A percentile compares a stretch with the other conserved stretches of the same genome.
Conservation (phyloP, 2,113 vertebrate genomes). For the Poeciliopsis turrubarensis region DNA sequence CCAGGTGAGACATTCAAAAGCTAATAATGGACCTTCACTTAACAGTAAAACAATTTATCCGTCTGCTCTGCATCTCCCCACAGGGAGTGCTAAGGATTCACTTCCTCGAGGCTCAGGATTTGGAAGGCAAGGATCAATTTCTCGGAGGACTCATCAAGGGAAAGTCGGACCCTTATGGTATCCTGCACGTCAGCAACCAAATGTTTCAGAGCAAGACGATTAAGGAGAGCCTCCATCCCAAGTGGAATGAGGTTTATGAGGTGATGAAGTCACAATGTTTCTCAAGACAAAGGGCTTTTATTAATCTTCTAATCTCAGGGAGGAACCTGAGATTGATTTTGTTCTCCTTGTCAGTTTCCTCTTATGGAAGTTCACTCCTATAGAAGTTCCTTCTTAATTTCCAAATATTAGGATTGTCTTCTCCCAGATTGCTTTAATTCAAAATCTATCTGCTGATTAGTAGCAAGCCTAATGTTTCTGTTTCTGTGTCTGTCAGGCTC, state of each 20-base stretch:
- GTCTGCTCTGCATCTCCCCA: conserved; percentile 6
- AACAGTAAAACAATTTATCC: not conserved
- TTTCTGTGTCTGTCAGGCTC: conserved; percentile 78
- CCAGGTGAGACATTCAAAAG: not conserved
- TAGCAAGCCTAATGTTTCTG: conserved; percentile 1
- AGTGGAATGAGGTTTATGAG: conserved; percentile 98
- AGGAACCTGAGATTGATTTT: not conserved
- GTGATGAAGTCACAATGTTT: conserved; percentile 67
- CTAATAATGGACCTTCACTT: not conserved
- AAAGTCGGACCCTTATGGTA: conserved; percentile 95
- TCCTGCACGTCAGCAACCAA: conserved; percentile 91
- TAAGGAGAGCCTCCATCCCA: conserved; percentile 93
- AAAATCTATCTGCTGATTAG: conserved; percentile 25
- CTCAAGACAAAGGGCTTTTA: not conserved
- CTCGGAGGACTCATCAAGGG: conserved; percentile 94
- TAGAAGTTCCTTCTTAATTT: not conserved
- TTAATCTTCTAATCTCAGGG: not conserved
- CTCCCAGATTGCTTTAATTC: not conserved
- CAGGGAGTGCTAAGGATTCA: conserved; percentile 96
- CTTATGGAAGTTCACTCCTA: not conserved
- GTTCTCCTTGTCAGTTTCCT: not conserved
- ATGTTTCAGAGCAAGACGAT: conserved; percentile 95
- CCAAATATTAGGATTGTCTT: too few relatives aligned
- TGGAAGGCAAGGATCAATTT: conserved; percentile 93
- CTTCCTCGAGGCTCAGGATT: conserved; percentile 94